These are phyloP conservation scores for Chromobotia macracanthus DNA, from an alignment of 2,797 vertebrate species.

Conservation along the genomic window DNA sequence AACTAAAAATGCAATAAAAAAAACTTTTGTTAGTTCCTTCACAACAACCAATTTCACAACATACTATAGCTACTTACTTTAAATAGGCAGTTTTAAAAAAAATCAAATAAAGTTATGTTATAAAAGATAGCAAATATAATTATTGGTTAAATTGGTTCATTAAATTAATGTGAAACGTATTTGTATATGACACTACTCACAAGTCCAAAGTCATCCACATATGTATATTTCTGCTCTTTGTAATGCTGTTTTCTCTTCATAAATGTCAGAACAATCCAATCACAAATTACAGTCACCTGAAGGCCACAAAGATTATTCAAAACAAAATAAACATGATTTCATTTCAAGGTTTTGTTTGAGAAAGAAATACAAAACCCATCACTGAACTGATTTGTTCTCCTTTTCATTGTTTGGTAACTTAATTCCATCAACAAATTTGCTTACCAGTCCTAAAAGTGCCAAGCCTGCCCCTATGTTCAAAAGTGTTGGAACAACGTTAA, in stretches of 20 bases:
- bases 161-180: too few relatives aligned
- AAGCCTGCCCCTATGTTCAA: conserved; percentile 85
- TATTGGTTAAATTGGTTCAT: too few relatives aligned
- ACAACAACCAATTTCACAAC: background rate
- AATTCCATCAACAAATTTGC: conserved; percentile 52
- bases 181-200: conserved; percentile 53
- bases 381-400: background rate
- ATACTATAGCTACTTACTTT: background rate
- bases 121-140: background rate
- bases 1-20: conserved; percentile 40
- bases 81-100: background rate
- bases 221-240: conserved; percentile 84
- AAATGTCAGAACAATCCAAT: conserved; percentile 80
- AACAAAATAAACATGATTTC: background rate
- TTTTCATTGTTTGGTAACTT: background rate
- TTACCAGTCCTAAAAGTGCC: conserved; percentile 83
- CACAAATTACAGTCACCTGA: conserved; percentile 84
- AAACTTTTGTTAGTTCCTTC: conserved; percentile 4
- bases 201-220: conserved; percentile 75
- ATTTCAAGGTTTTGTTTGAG: background rate
- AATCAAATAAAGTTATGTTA: background rate
- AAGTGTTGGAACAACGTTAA: conserved; percentile 81
- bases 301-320: conserved; percentile 5
- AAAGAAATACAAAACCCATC: background rate
- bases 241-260: conserved; percentile 83